Evolutionary conservation across 2,113 vertebrate species (phyloP).

Genomic region (Takifugu flavidus): DNA sequence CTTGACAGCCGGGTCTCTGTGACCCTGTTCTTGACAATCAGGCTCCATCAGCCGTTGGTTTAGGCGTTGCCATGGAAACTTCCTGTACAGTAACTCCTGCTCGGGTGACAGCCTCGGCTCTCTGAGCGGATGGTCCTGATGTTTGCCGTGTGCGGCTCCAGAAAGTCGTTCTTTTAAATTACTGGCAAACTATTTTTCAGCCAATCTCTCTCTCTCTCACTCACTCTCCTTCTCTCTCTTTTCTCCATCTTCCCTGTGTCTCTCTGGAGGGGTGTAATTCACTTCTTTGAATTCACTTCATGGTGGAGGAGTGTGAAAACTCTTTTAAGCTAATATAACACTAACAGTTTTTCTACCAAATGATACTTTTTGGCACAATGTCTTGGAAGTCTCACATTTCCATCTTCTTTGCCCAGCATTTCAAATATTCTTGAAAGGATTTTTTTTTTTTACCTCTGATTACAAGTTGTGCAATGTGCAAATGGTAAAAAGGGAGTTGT

Average conservation of each 20-base stretch:
- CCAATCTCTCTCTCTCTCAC: conserved; percentile 18
- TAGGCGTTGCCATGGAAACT: conserved; percentile 65
- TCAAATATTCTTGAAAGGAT: conserved; percentile 43
- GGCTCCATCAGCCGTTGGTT: conserved; percentile 55
- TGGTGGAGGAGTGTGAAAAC: conserved; percentile 62
- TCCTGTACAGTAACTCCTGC: conserved; percentile 45
- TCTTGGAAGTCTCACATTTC: conserved; percentile 38
- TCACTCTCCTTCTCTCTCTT: background rate
- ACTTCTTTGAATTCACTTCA: conserved; percentile 64
- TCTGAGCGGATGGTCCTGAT: conserved; percentile 47
- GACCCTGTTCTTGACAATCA: conserved; percentile 71
- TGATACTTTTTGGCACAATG: conserved; percentile 58
- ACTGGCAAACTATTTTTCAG: conserved; percentile 29
- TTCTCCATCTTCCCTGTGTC: conserved; percentile 18
- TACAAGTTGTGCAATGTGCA: conserved; percentile 8
- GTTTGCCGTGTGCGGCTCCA: conserved; percentile 50
- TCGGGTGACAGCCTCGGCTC: conserved; percentile 34
- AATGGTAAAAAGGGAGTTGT: conserved; percentile 14
- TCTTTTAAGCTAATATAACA: conserved; percentile 61
- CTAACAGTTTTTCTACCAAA: conserved; percentile 63
- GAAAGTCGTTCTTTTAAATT: conserved; percentile 42
- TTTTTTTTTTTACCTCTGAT: conserved; percentile 50
- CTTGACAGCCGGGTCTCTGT: conserved; percentile 68
- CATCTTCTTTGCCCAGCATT: conserved; percentile 43
- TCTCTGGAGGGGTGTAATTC: conserved; percentile 64